Conservation (phyloP, 1,140 invertebrate genomes). For the Aphidius gifuensis region DNA sequence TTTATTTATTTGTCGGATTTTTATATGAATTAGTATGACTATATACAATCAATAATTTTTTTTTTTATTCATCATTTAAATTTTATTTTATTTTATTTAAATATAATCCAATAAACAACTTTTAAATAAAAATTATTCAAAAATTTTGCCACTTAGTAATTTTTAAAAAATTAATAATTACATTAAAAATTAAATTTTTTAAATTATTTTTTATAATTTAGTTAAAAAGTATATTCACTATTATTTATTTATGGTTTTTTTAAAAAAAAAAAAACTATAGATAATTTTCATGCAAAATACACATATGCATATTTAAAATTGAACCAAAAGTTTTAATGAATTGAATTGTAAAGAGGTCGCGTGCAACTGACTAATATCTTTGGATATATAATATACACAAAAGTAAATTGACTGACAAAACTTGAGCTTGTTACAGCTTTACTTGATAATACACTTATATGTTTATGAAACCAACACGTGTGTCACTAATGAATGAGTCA, state of each 20-base stretch:
- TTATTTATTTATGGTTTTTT: too few relatives aligned
- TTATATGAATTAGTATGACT: background rate
- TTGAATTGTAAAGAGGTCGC: conserved; percentile 2
- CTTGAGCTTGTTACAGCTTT: background rate
- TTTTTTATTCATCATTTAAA: conserved; percentile 4
- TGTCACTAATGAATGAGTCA: background rate
- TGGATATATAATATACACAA: background rate
- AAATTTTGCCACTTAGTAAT: too few relatives aligned
- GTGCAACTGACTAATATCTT: conserved; percentile 10
- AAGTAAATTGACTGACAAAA: conserved; percentile 12
- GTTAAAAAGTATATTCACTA: too few relatives aligned
- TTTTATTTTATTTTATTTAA: too few relatives aligned
- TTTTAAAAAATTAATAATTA: too few relatives aligned
- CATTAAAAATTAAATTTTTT: too few relatives aligned
- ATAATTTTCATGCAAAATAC: too few relatives aligned
- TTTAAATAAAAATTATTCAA: too few relatives aligned
- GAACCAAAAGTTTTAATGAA: background rate
- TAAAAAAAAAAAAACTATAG: too few relatives aligned
- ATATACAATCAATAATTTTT: background rate
- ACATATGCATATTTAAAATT: background rate
- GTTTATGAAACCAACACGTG: background rate
- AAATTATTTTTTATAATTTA: too few relatives aligned
- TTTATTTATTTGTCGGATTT: conserved; percentile 8
- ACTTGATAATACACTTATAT: background rate
- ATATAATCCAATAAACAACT: too few relatives aligned